Conservation (phyloP, 2,113 vertebrate genomes). For the Helogale parvula region DNA sequence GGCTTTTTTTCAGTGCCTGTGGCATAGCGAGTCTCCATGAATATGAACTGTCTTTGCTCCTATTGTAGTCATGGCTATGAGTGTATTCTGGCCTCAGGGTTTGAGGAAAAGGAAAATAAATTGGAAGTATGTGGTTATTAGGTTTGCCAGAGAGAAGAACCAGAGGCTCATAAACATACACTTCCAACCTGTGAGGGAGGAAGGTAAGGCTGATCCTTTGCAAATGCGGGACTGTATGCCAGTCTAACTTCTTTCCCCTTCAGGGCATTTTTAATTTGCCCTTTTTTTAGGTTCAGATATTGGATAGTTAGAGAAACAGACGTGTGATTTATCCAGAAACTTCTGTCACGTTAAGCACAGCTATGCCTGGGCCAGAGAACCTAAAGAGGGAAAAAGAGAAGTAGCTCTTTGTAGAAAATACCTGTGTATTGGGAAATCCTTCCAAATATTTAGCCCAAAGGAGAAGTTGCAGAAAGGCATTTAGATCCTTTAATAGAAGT, state of each 20-base stretch:
- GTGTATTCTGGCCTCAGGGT: background rate
- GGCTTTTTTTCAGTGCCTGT: background rate
- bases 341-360: background rate
- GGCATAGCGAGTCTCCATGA: background rate
- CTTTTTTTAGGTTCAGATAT: conserved; percentile 16
- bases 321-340: background rate
- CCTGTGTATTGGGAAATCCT: background rate
- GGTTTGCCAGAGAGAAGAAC: background rate
- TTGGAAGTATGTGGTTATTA: background rate
- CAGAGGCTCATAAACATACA: background rate
- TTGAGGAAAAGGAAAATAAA: conserved; percentile 23
- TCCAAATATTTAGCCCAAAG: background rate
- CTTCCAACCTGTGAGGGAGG: background rate
- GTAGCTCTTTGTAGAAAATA: background rate
- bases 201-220: background rate
- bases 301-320: background rate
- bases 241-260: background rate
- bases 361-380: background rate
- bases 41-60: background rate
- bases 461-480: background rate
- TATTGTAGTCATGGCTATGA: background rate
- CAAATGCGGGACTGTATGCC: background rate
- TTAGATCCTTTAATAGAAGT: background rate
- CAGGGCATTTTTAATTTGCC: background rate
- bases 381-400: background rate